Conservation (phyloP, 1,140 invertebrate genomes). For the Dinothrombium tinctorium region DNA sequence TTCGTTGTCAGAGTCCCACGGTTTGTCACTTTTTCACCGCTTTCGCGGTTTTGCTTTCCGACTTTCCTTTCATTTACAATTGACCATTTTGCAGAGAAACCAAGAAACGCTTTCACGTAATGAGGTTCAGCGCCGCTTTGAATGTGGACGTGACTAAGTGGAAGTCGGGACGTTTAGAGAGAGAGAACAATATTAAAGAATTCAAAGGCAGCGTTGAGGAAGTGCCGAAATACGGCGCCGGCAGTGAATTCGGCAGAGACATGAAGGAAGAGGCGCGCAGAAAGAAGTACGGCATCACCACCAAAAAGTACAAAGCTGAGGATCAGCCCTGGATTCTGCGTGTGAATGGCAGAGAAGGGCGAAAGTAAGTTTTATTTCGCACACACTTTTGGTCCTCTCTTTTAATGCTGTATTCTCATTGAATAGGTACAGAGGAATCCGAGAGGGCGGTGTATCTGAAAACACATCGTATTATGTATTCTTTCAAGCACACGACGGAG, state of each 20-base stretch:
- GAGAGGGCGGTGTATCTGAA: slow-evolving; percentile 77
- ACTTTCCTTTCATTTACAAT: too few species aligned
- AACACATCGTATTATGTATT: slow-evolving; percentile 93
- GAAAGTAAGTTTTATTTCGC: slow-evolving; percentile 35
- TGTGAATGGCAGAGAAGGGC: slow-evolving; percentile 64
- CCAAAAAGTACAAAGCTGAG: slow-evolving; percentile 58
- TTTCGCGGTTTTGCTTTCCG: too few species aligned
- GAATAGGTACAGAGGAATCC: slow-evolving; percentile 47
- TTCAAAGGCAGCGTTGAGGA: slow-evolving; percentile 52
- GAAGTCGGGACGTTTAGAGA: slow-evolving; percentile 58
- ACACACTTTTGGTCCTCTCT: neutral
- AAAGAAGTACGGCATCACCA: slow-evolving; percentile 68
- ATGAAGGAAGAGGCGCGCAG: slow-evolving; percentile 72
- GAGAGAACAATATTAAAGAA: slow-evolving; percentile 80
- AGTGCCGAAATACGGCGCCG: slow-evolving; percentile 52
- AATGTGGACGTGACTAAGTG: slow-evolving; percentile 79
- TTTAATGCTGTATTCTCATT: slow-evolving; percentile 2
- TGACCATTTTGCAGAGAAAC: slow-evolving; percentile 16
- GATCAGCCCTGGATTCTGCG: slow-evolving; percentile 90
- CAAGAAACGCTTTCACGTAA: slow-evolving; percentile 70
- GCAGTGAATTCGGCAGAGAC: slow-evolving; percentile 44
- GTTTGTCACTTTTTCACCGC: too few species aligned
- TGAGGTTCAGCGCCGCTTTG: slow-evolving; percentile 65
- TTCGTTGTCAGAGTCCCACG: too few species aligned
- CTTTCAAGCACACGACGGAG: slow-evolving; percentile 71